Evolutionary conservation across 2,113 vertebrate genomes (phyloP), one percentile per base, ranked within the genome.

Genomic region (Morone chrysops): DNA sequence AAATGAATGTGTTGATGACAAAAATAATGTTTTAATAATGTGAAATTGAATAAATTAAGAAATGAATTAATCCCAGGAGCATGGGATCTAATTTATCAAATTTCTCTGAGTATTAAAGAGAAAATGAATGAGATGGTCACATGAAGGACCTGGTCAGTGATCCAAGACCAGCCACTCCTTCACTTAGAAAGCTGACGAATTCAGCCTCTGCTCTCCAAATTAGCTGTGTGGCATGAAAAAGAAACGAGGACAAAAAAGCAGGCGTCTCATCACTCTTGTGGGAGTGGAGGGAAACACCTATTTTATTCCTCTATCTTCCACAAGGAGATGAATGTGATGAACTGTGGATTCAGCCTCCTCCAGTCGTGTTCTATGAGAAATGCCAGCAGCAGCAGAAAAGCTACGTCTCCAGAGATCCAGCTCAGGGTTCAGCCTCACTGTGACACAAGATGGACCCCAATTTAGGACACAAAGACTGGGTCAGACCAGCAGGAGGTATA

Each of bases 401-500:
- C 51, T 43, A 40, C 54, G 47, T 86, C 92, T 87, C 88, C 66
- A n/a, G 86, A 84, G 90, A 91, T 79, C 74, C 47, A 45, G 60
- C 75, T 62, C 16, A 1, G 76, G 80, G 81, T 91, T 85, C 86
- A 78, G 66, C 41, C 61, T 85, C 84, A 40, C 69, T 7, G 63
- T 82, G 87, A 87, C 92, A 86, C 69, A 78, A 76, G 79, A 88
- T 53, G 59, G 89, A 92, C 92, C 90, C 69, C 91, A 91, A 92
- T 93, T 91, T 91, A 89, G 79, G 82, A 89, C 88, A 94, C 92
- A 90, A 90, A 92, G 91, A 80, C 59, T 70, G 78, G 87, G 87
- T 91, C 88, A 92, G 71, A 78, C 43, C 70, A 77, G 80, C 73
- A 76, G 86, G 61, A 90, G 86, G 87, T 77, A 56, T 53, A 74